Evolutionary conservation across 2,797 vertebrate species (phyloP), one percentile per base, ranked within the genome.

Genomic region (Sebastes kiyomatsui): DNA sequence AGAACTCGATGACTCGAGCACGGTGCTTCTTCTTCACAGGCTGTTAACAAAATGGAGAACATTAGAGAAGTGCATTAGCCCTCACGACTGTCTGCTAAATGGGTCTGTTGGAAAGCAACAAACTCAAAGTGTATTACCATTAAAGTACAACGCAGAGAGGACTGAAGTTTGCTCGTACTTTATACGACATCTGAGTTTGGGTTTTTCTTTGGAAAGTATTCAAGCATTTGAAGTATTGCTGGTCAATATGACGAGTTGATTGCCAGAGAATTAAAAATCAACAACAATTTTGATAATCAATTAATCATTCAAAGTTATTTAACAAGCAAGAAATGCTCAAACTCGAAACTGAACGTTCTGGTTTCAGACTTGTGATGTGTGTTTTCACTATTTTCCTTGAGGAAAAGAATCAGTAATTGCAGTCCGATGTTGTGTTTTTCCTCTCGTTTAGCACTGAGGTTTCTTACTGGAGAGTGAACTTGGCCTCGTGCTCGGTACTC

Each of bases 1-100:
- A 99, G 94, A 98, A 99, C 86, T 99, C 97, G 2, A 98, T 97
- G 92, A 98, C 95, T 81, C 97, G 93, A 12, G 96, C 97, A 84
- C 98, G 91, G 67, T 99, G 97, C 86, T 99, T 98, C 94, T 98
- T 99, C 94, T 99, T 99, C 72, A 96, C 96, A 1, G 97, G 97
- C 98, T 99, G 89, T 18, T 55, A 1, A 56, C 14, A 18, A 58
- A 84, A 78, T 32, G 16, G 4, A 7, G 42, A 66, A 61, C 42
- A 18, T 67, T 1, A 38, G 23, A 35, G 64, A 62, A 62, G 8
- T 7, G 13, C 85, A 72, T 73, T 10, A n/a, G 11, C 7, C 59
- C 32, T 67, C 33, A 18, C 20, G 56, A 67, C 16, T 2, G 12
- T 32, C 13, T 46, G 20, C 20, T 28, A 27, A 73, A 77, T 23